phyloP scores from a whole-genome alignment of 2,888 invertebrate genomes.

The Drosophila paranaensis region DNA sequence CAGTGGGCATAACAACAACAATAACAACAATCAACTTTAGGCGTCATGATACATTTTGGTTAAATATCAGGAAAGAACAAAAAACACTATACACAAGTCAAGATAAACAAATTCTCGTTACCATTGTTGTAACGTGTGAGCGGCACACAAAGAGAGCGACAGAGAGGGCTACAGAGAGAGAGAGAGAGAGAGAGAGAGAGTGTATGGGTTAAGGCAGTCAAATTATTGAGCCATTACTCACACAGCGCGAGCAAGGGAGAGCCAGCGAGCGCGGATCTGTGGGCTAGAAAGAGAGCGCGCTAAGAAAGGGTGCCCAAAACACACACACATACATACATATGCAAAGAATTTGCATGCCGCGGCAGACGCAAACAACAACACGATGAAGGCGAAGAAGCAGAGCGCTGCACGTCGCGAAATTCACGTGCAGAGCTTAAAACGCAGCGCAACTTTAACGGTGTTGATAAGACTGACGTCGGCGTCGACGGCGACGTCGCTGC shows the following conservation, averaged over 20 bases:
- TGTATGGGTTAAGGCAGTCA: constrained; percentile 41
- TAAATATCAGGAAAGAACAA: constrained; percentile 70
- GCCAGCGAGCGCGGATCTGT: not conserved
- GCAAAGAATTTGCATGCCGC: constrained; percentile 37
- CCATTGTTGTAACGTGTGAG: constrained; percentile 61
- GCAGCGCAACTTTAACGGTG: constrained; percentile 54
- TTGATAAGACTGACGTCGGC: constrained; percentile 41
- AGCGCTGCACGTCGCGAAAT: constrained; percentile 51
- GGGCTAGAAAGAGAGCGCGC: not conserved
- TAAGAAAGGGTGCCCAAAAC: constrained; percentile 20
- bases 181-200: not conserved
- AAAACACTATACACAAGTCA: constrained; percentile 59
- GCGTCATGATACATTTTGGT: constrained; percentile 77
- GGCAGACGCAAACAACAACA: constrained; percentile 12
- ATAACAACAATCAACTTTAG: constrained; percentile 65
- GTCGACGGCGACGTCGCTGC: constrained; percentile 24
- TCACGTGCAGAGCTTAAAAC: constrained; percentile 63
- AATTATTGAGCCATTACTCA: constrained; percentile 76
- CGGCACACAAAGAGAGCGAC: not conserved
- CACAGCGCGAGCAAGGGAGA: constrained; percentile 37
- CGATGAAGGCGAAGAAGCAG: constrained; percentile 21
- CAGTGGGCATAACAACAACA: constrained; percentile 30
- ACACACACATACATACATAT: constrained; percentile 1
- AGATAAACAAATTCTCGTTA: constrained; percentile 77
- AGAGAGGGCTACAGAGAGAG: not conserved